Conservation (phyloP, 2,888 invertebrate genomes). For the Cacoxenus indagator region DNA sequence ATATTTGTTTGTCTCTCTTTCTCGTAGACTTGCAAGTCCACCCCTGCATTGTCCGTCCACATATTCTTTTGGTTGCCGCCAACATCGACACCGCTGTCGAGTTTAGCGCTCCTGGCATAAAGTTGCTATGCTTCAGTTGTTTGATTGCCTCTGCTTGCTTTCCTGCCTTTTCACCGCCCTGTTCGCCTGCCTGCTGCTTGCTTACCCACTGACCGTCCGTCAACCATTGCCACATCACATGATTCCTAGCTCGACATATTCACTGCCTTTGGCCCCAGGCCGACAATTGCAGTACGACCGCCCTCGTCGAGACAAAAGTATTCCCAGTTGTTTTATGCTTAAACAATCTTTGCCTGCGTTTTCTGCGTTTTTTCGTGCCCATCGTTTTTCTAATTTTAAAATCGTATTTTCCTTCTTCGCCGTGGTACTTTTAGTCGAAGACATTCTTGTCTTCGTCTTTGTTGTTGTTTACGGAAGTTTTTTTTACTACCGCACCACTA, state of each 20-base stretch:
- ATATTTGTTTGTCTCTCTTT: conserved; percentile 61
- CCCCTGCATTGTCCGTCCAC: background rate
- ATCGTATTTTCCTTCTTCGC: conserved; percentile 44
- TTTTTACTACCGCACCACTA: conserved; percentile 14
- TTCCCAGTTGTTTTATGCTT: conserved; percentile 20
- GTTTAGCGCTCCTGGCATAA: conserved; percentile 51
- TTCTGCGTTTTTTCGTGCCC: conserved; percentile 15
- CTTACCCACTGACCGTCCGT: background rate
- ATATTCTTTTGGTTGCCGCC: background rate
- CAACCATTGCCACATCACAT: background rate
- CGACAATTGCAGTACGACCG: conserved; percentile 9
- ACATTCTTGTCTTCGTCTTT: conserved; percentile 21
- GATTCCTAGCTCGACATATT: background rate
- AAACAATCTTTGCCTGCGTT: conserved; percentile 16
- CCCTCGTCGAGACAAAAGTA: conserved; percentile 18
- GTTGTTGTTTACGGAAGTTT: conserved; percentile 58
- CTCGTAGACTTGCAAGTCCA: background rate
- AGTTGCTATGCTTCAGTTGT: conserved; percentile 61
- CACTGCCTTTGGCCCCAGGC: conserved; percentile 3
- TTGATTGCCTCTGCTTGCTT: conserved; percentile 60
- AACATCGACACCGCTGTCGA: conserved; percentile 2
- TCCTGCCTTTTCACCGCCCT: conserved; percentile 30
- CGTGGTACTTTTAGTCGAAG: conserved; percentile 33
- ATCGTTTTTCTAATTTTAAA: conserved; percentile 48
- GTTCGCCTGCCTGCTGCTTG: background rate